Percentiles rank a stretch among this genome's conserved stretches.
phyloP scores from a whole-genome alignment of 2,797 vertebrate genomes.

The Eurystomus glaucurus region DNA sequence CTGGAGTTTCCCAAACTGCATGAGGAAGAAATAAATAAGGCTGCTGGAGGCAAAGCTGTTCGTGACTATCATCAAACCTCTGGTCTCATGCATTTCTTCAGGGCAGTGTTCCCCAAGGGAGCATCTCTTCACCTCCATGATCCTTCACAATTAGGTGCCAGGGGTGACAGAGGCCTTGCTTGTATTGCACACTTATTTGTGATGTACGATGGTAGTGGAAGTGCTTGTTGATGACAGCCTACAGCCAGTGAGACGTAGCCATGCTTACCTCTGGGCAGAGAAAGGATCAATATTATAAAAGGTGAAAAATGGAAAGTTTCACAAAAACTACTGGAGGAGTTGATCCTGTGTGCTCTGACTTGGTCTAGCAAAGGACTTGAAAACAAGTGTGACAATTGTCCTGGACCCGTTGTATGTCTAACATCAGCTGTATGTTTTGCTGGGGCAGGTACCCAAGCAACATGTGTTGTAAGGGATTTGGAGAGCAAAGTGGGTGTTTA shows the following conservation, averaged over 20 bases:
- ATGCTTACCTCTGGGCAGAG: not conserved
- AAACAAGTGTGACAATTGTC: not conserved
- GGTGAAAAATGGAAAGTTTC: not conserved
- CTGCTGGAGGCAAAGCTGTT: constrained; percentile 6
- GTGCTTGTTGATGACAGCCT: not conserved
- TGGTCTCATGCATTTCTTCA: not conserved
- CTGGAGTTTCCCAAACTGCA: not conserved
- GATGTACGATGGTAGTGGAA: not conserved
- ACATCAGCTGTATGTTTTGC: not conserved
- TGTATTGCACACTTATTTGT: not conserved
- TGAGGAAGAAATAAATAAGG: not conserved
- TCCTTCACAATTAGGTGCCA: not conserved
- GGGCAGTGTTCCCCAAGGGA: not conserved
- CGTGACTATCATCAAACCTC: not conserved
- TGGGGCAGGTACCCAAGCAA: not conserved
- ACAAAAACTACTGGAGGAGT: not conserved
- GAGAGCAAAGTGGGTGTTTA: not conserved
- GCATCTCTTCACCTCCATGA: not conserved
- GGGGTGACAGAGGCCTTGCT: not conserved
- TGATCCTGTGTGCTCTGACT: not conserved
- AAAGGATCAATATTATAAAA: not conserved
- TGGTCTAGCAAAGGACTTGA: not conserved
- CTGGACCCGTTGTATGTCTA: not conserved
- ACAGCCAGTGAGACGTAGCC: not conserved
- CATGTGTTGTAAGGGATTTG: not conserved